Percentiles rank a stretch among this genome's conserved stretches.
Conservation (phyloP, 2,113 vertebrate genomes). For the Dendropsophus ebraccatus region DNA sequence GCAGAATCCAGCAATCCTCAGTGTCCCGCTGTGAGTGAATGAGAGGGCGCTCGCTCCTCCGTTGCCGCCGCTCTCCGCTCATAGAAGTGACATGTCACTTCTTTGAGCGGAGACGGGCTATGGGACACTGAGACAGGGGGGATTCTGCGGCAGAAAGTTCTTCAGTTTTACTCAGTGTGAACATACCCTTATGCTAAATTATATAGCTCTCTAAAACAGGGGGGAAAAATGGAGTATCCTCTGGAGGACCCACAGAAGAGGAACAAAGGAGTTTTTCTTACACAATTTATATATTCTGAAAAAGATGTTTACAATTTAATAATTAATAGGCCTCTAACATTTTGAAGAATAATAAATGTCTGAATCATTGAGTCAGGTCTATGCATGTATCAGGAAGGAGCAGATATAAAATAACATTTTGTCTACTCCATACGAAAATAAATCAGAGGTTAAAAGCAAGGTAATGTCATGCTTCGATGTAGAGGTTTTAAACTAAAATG, state of each 20-base stretch:
- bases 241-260: not conserved
- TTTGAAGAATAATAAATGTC: conserved; percentile 29
- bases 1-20: too few relatives aligned
- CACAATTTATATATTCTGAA: conserved; percentile 9
- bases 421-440: conserved; percentile 25
- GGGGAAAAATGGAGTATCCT: conserved; percentile 20
- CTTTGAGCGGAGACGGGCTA: too few relatives aligned
- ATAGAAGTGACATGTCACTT: too few relatives aligned
- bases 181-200: conserved; percentile 5
- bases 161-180: too few relatives aligned
- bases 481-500: conserved; percentile 26
- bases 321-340: conserved; percentile 7
- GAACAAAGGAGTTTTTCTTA: conserved; percentile 15
- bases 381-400: conserved; percentile 7
- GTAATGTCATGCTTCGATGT: conserved; percentile 23
- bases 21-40: too few relatives aligned
- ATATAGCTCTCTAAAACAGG: conserved; percentile 31
- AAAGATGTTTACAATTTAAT: conserved; percentile 21
- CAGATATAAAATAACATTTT: conserved; percentile 46
- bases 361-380: conserved; percentile 2
- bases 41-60: too few relatives aligned
- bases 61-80: too few relatives aligned
- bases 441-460: conserved; percentile 41
- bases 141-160: too few relatives aligned
- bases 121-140: too few relatives aligned